A percentile compares a stretch with the other conserved stretches of the same genome.
Evolutionary conservation across 92 coral and sea anemone genomes (phyloP).

Genomic region (Pocillopora meandrina): DNA sequence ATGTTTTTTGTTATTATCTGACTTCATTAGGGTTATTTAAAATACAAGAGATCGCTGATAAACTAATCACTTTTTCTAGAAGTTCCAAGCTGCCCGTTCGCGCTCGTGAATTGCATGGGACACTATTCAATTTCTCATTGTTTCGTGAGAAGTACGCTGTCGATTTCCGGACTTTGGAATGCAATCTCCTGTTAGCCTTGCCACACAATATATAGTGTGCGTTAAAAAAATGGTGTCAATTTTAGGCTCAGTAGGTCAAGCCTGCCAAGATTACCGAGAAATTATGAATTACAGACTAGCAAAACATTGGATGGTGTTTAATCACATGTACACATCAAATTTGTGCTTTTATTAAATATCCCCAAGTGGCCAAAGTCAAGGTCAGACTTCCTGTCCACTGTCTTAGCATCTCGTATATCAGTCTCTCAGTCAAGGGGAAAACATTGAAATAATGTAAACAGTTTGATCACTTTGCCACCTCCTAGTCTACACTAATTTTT

Average conservation of each 20-base stretch:
- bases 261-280: background rate
- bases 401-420: background rate
- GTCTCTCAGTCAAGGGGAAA: background rate
- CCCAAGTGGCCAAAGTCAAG: conserved; percentile 2
- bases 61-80: background rate
- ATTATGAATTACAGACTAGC: background rate
- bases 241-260: background rate
- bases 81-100: background rate
- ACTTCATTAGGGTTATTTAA: background rate
- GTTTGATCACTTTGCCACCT: too few relatives aligned
- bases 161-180: conserved; percentile 43
- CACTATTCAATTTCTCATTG: conserved; percentile 5
- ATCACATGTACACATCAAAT: background rate
- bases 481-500: too few relatives aligned
- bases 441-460: too few relatives aligned
- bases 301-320: background rate
- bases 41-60: background rate
- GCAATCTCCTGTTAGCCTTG: background rate
- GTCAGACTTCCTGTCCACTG: conserved; percentile 37
- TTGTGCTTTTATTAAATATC: background rate
- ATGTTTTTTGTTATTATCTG: background rate
- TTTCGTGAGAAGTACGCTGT: conserved; percentile 7
- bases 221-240: background rate
- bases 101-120: background rate
- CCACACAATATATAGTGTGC: background rate